Conservation (phyloP, 2,888 invertebrate species). For the Tortricodes alternella region DNA sequence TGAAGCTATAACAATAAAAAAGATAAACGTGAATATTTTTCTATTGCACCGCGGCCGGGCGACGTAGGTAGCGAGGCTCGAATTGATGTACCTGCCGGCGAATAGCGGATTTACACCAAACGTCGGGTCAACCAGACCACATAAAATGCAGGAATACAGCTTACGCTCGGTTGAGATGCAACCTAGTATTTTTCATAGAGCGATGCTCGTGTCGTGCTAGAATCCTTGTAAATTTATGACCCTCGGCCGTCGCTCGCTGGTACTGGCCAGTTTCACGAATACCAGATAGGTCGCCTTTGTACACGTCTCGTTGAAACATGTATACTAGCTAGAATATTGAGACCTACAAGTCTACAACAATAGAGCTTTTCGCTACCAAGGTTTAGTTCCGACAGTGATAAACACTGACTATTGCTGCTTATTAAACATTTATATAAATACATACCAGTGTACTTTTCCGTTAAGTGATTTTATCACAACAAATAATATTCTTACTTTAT, state of each 20-base stretch:
- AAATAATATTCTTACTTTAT: no score
- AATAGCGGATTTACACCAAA: slow-evolving; percentile 22
- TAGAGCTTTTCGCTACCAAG: slow-evolving; percentile 9
- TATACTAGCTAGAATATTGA: slow-evolving; percentile 34
- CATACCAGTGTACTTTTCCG: no score
- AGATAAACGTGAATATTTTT: not conserved
- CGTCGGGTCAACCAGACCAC: slow-evolving; percentile 16
- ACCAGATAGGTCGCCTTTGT: slow-evolving; percentile 57
- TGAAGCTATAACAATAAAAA: not conserved
- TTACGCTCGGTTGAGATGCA: slow-evolving; percentile 50
- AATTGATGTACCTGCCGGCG: slow-evolving; percentile 21
- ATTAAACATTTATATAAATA: no score
- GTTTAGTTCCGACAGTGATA: slow-evolving; percentile 13
- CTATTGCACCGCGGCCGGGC: not conserved
- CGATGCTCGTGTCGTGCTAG: slow-evolving; percentile 67
- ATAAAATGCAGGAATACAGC: slow-evolving; percentile 33
- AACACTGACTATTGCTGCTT: not conserved
- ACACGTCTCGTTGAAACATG: slow-evolving; percentile 54
- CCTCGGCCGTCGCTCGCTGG: slow-evolving; percentile 53
- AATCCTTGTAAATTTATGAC: slow-evolving; percentile 78
- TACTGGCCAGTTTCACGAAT: slow-evolving; percentile 66
- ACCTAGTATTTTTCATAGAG: slow-evolving; percentile 73
- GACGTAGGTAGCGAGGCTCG: slow-evolving; percentile 1
- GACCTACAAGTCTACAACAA: slow-evolving; percentile 17
- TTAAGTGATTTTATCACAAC: no score